Evolutionary conservation across 2,113 vertebrate genomes (phyloP).

Genomic region (Limnothrissa miodon): DNA sequence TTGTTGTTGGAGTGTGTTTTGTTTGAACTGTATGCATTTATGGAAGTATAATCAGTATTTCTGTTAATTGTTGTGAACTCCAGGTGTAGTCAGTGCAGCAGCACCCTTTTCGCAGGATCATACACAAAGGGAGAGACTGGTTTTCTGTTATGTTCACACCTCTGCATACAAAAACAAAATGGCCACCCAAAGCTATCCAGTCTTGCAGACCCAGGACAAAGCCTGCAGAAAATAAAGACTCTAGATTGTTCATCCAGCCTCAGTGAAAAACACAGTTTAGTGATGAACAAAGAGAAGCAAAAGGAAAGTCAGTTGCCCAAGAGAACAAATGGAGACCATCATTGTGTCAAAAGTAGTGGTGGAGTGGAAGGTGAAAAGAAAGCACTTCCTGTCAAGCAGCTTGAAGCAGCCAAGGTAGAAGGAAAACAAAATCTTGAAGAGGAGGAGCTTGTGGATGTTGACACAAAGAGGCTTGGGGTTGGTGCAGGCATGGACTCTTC

Average conservation of each 20-base stretch:
- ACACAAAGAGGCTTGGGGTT: neutral
- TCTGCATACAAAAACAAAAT: slow-evolving; percentile 47
- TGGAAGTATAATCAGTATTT: slow-evolving; percentile 1
- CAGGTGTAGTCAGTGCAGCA: slow-evolving; percentile 83
- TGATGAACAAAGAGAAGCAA: neutral
- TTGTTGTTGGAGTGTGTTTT: neutral
- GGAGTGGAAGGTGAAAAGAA: neutral
- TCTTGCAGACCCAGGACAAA: slow-evolving; percentile 23
- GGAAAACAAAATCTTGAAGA: neutral
- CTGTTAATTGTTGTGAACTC: slow-evolving; percentile 35
- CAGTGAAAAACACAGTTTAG: neutral
- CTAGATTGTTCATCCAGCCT: slow-evolving; percentile 13
- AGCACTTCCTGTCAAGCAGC: neutral
- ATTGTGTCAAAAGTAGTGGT: neutral
- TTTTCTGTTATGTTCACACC: slow-evolving; percentile 76
- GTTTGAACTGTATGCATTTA: neutral
- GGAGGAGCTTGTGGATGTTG: neutral
- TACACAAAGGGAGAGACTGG: slow-evolving; percentile 70
- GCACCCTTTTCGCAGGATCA: slow-evolving; percentile 74
- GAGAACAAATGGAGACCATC: neutral
- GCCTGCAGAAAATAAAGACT: neutral
- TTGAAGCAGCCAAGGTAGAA: neutral
- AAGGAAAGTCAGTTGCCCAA: neutral
- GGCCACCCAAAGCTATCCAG: slow-evolving; percentile 15
- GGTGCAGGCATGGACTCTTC: neutral